A percentile compares a stretch with the other conserved stretches of the same genome.
Evolutionary conservation across 1,140 invertebrate genomes (phyloP).

Genomic region (Agrilus planipennis): DNA sequence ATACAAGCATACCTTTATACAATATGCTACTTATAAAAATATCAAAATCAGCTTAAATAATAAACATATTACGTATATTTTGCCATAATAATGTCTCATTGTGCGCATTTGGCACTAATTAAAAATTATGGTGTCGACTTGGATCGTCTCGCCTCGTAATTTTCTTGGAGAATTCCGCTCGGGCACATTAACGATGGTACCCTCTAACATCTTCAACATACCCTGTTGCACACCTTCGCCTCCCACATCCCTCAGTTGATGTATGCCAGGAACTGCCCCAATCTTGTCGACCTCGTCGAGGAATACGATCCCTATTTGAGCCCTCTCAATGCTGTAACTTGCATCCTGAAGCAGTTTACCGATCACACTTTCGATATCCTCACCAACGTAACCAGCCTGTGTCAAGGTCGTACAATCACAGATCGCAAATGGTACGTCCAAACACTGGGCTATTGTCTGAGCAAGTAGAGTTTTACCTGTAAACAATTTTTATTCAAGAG

Average conservation of each 20-base stretch:
- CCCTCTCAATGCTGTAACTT: conserved; percentile 72
- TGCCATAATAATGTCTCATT: too few relatives aligned
- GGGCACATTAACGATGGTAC: conserved; percentile 95
- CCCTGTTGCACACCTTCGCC: conserved; percentile 98
- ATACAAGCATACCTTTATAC: too few relatives aligned
- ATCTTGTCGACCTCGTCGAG: conserved; percentile 99
- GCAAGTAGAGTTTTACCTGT: conserved; percentile 91
- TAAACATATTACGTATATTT: too few relatives aligned
- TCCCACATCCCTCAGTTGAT: conserved; percentile 92
- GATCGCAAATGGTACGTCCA: conserved; percentile 98
- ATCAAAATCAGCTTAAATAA: too few relatives aligned
- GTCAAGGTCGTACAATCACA: conserved; percentile 99
- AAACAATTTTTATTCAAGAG: too few relatives aligned
- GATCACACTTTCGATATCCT: conserved; percentile 98
- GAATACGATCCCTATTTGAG: conserved; percentile 98
- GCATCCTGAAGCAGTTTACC: conserved; percentile 97
- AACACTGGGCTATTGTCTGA: conserved; percentile 89
- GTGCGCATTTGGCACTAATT: conserved; percentile 98
- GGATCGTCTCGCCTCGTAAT: conserved; percentile 85
- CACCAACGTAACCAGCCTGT: conserved; percentile 99
- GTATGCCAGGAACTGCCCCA: conserved; percentile 92
- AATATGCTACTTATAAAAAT: too few relatives aligned
- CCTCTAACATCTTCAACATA: conserved; percentile 98
- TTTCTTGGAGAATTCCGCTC: conserved; percentile 87
- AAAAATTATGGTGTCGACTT: conserved; percentile 97